Evolutionary conservation across 2,113 vertebrate species (phyloP).

Genomic region (Tricholaema leucomelas): DNA sequence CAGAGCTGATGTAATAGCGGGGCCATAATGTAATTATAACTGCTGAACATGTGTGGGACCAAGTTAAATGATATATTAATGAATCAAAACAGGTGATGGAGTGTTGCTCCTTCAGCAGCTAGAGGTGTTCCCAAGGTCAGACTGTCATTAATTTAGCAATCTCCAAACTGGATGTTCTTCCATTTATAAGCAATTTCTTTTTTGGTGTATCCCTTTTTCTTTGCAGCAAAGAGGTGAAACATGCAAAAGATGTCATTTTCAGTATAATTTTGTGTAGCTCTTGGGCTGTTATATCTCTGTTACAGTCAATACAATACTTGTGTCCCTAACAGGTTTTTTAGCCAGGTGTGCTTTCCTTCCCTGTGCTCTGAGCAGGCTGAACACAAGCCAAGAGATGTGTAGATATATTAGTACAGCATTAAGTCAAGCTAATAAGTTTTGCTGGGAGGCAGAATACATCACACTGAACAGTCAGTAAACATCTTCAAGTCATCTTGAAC

Average conservation of each 20-base stretch:
- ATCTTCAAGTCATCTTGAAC: background rate
- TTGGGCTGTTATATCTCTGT: slow-evolving; percentile 24
- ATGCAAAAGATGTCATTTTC: background rate
- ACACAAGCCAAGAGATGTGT: background rate
- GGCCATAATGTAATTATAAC: slow-evolving; percentile 83
- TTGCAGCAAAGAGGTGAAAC: background rate
- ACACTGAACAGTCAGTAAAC: background rate
- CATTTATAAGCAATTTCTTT: slow-evolving; percentile 72
- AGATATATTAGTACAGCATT: background rate
- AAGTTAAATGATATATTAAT: slow-evolving; percentile 83
- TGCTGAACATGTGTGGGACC: slow-evolving; percentile 81
- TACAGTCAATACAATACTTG: background rate
- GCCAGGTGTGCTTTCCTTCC: background rate
- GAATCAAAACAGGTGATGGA: slow-evolving; percentile 84
- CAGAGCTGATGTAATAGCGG: slow-evolving; percentile 80
- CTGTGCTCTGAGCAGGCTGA: background rate
- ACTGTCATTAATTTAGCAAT: slow-evolving; percentile 81
- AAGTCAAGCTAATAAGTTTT: background rate
- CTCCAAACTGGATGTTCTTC: slow-evolving; percentile 75
- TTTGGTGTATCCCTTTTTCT: slow-evolving; percentile 1
- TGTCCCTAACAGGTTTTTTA: background rate
- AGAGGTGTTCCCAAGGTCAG: slow-evolving; percentile 83
- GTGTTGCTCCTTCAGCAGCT: slow-evolving; percentile 78
- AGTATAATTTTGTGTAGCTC: slow-evolving; percentile 37
- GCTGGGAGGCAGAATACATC: background rate